These are phyloP conservation scores for Onychostruthus taczanowskii DNA, from an alignment of 2,113 vertebrate species.

Conservation along the genomic window DNA sequence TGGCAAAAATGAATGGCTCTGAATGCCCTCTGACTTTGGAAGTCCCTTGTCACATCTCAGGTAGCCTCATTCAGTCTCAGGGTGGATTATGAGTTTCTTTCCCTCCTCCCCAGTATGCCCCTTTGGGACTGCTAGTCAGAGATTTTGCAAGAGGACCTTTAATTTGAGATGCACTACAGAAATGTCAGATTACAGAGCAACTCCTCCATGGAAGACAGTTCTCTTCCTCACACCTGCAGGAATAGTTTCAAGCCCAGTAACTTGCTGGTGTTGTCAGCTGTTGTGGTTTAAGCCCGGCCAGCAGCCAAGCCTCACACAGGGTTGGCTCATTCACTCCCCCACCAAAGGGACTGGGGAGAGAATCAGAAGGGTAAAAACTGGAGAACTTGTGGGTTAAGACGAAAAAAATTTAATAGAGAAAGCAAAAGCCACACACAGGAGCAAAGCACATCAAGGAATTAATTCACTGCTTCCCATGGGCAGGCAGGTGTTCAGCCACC, in stretches of 20 bases:
- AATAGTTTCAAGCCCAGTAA: not conserved
- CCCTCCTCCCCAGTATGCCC: not conserved
- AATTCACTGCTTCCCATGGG: not conserved
- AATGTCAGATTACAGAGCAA: not conserved
- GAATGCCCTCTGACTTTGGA: not conserved
- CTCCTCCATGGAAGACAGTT: not conserved
- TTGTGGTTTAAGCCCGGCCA: not conserved
- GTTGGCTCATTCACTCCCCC: not conserved
- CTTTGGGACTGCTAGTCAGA: not conserved
- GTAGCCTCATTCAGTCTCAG: not conserved
- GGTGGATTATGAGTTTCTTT: not conserved
- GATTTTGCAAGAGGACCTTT: not conserved
- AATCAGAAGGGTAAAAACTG: not conserved
- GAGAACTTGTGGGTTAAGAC: not conserved
- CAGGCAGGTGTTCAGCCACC: not conserved
- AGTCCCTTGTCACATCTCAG: not conserved
- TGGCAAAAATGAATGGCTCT: not conserved
- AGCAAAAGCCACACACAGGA: not conserved
- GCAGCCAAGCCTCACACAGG: not conserved
- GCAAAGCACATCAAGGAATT: not conserved
- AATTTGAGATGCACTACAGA: not conserved
- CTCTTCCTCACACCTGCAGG: not conserved
- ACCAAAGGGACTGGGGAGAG: accelerated
- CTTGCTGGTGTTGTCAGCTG: not conserved
- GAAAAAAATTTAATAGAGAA: not conserved